Evolutionary conservation across 2,113 vertebrate species (phyloP), one percentile per base, ranked within the genome.

Genomic region (Xyrauchen texanus): DNA sequence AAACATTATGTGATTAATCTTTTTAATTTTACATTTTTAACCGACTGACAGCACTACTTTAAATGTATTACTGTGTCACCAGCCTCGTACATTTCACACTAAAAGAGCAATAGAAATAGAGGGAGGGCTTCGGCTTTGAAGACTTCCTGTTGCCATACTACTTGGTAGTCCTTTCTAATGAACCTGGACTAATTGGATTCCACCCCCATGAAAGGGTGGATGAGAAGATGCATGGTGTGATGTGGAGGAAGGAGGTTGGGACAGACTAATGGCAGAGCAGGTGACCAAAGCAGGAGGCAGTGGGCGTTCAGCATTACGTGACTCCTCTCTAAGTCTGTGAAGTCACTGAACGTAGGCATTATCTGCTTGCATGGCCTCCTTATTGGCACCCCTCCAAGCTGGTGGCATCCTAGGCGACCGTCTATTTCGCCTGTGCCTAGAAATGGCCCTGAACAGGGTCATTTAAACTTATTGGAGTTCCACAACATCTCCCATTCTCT

Each of bases 151-250:
- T 70, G 73, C 53, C 16, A 49, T 75, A 34, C 52, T 7, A 9
- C 21, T 77, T 76, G 34, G 49, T 46, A 62, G 67, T 76, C 57
- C 66, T 75, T 68, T 80, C 78, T 81, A 70, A 46, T 74, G 49
- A 76, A 81, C 82, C 71, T 78, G 67, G 57, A 71, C 46, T 84
- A 84, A 85, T 82, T 87, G 80, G 82, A 82, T 72, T 77, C 73
- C 68, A 81, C 53, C 57, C 51, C 53, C 67, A 70, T 72, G 68
- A 78, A 68, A 72, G 46, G n/a, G 13, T 49, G 44, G 44, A 21
- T 51, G 61, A 21, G 47, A 42, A 63, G 62, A 81, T 78, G 77
- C 69, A 69, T 42, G 42, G 8, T 68, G 45, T 9, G 15, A 49
- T 79, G 64, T 55, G 67, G 49, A 69, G 72, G 67, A 62, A 71